phyloP scores from a whole-genome alignment of 2,888 invertebrate species.

The Brachyptera risi region DNA sequence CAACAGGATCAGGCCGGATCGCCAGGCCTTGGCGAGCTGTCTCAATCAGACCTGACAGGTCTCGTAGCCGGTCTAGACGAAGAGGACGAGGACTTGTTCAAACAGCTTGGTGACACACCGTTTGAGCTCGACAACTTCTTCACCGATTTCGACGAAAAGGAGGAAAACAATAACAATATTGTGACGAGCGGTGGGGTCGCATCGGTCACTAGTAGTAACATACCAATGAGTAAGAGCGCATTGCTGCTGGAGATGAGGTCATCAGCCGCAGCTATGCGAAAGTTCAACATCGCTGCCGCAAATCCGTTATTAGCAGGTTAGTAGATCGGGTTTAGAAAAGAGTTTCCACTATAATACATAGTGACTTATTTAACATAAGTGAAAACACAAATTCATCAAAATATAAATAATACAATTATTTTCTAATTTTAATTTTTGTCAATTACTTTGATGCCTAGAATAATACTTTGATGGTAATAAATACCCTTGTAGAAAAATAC shows the following conservation, averaged over 20 bases:
- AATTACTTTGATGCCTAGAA: too few species aligned
- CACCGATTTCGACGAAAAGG: slow-evolving; percentile 42
- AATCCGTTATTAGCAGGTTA: slow-evolving; percentile 85
- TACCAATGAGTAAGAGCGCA: slow-evolving; percentile 28
- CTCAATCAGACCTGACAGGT: slow-evolving; percentile 66
- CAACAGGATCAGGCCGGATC: slow-evolving; percentile 46
- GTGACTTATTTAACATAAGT: too few species aligned
- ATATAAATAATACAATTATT: too few species aligned
- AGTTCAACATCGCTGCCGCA: slow-evolving; percentile 77
- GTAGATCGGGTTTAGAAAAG: too few species aligned
- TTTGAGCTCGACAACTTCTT: slow-evolving; percentile 71
- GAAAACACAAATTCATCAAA: too few species aligned
- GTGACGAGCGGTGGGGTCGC: slow-evolving; percentile 25
- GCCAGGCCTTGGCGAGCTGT: slow-evolving; percentile 58
- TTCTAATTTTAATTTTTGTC: too few species aligned
- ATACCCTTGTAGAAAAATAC: too few species aligned
- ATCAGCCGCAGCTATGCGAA: slow-evolving; percentile 37
- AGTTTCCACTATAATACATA: too few species aligned
- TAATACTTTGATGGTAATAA: too few species aligned
- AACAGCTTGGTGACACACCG: slow-evolving; percentile 76
- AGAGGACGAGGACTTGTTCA: slow-evolving; percentile 73
- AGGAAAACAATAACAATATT: slow-evolving; percentile 50
- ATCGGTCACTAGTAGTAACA: slow-evolving; percentile 29
- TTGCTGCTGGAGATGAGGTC: slow-evolving; percentile 32
- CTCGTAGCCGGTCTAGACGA: slow-evolving; percentile 60